phyloP scores from a whole-genome alignment of 1,140 invertebrate species.

The Diorhabda sublineata region DNA sequence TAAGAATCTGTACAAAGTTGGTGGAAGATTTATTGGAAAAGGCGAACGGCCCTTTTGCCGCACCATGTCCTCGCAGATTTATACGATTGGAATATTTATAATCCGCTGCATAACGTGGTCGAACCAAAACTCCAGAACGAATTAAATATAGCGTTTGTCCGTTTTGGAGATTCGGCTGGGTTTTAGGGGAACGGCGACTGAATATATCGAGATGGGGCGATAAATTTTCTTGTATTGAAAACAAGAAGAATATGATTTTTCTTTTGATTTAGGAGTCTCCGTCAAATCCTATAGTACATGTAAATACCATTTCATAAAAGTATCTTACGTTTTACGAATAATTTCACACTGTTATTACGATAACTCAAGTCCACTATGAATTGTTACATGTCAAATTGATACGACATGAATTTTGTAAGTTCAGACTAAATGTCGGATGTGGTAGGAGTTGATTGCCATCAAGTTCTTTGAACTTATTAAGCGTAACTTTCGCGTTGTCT shows the following conservation, averaged over 20 bases:
- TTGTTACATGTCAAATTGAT: no score
- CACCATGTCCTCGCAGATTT: conserved; percentile 20
- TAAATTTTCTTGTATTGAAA: conserved; percentile 11
- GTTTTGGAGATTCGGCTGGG: conserved; percentile 10
- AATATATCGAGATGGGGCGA: conserved; percentile 1
- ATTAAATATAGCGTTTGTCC: conserved; percentile 18
- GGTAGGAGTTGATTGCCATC: no score
- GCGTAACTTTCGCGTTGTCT: no score
- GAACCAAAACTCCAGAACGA: conserved; percentile 18
- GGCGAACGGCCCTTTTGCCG: conserved; percentile 20
- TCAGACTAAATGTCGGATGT: no score
- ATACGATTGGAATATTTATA: conserved; percentile 24
- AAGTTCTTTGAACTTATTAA: no score
- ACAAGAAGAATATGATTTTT: neutral
- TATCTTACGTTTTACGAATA: no score
- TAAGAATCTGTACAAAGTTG: conserved; percentile 21
- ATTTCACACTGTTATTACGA: no score
- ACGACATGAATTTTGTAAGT: no score
- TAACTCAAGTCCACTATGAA: no score
- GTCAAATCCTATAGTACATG: no score
- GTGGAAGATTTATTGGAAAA: conserved; percentile 19
- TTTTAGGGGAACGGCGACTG: neutral
- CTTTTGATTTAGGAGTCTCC: neutral
- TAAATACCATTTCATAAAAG: no score
- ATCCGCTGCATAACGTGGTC: conserved; percentile 18